These are phyloP conservation scores for Coleophora flavipennella DNA, from an alignment of 2,888 invertebrate genomes.

Conservation along the genomic window DNA sequence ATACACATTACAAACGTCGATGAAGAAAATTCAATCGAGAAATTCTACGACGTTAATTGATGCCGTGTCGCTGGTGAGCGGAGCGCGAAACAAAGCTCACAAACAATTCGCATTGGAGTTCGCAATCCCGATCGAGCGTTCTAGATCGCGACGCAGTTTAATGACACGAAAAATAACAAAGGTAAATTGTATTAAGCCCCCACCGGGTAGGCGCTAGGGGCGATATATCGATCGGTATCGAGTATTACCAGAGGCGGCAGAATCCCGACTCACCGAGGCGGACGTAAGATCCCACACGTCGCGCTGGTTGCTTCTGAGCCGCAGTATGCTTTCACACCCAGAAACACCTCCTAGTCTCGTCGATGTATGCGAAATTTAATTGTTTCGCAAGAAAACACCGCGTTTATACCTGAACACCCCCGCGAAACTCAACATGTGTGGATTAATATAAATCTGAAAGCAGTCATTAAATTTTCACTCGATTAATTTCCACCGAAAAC, in stretches of 20 bases:
- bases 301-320: slow-evolving; percentile 28
- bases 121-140: slow-evolving; percentile 68
- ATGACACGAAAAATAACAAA: slow-evolving; percentile 74
- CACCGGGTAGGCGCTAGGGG: slow-evolving; percentile 51
- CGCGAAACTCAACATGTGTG: slow-evolving; percentile 40
- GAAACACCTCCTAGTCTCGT: slow-evolving; percentile 44
- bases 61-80: slow-evolving; percentile 63
- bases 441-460: slow-evolving; percentile 61
- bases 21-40: slow-evolving; percentile 61
- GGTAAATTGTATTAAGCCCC: slow-evolving; percentile 71
- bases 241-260: slow-evolving; percentile 42
- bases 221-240: slow-evolving; percentile 56
- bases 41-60: slow-evolving; percentile 63
- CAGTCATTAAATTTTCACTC: slow-evolving; percentile 66
- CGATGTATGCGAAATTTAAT: slow-evolving; percentile 64
- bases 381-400: slow-evolving; percentile 59
- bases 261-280: slow-evolving; percentile 51
- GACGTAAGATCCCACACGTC: slow-evolving; percentile 41
- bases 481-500: slow-evolving; percentile 58
- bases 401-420: slow-evolving; percentile 41
- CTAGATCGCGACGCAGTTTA: slow-evolving; percentile 71
- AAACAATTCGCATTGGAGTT: slow-evolving; percentile 70
- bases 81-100: slow-evolving; percentile 68
- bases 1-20: slow-evolving; percentile 37
- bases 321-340: slow-evolving; percentile 29